phyloP scores from a whole-genome alignment of 2,888 invertebrate species.

The Agrochola circellaris region DNA sequence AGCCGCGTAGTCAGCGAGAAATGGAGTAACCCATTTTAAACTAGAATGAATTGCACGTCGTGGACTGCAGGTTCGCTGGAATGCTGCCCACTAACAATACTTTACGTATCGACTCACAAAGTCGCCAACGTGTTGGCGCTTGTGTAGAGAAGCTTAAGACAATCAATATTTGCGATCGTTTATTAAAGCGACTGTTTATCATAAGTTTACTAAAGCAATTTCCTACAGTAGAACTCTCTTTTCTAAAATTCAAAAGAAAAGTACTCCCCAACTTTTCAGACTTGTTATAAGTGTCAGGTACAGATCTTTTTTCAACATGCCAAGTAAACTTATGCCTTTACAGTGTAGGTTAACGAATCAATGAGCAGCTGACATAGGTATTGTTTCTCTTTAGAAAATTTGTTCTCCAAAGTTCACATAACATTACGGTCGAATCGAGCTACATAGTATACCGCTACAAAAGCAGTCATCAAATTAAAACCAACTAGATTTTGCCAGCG shows the following conservation, averaged over 20 bases:
- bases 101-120: slow-evolving; percentile 68
- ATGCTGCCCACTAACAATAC: slow-evolving; percentile 85
- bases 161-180: not conserved
- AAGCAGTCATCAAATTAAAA: not conserved
- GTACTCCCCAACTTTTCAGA: not conserved
- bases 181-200: not conserved
- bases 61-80: slow-evolving; percentile 88
- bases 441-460: not conserved
- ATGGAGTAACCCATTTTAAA: slow-evolving; percentile 89
- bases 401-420: not conserved
- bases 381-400: not conserved
- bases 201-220: not conserved
- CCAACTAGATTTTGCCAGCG: not conserved
- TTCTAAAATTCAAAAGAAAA: not conserved
- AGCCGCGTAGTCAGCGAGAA: slow-evolving; percentile 87
- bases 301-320: not conserved
- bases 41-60: slow-evolving; percentile 89
- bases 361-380: not conserved
- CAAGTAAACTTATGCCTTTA: not conserved
- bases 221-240: not conserved
- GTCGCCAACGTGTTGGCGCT: slow-evolving; percentile 45
- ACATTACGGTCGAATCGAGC: not conserved
- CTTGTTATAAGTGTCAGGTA: not conserved
- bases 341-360: not conserved
- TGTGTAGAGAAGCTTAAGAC: not conserved